Base-by-base conservation (phyloP, 2,797 vertebrate genomes). In the Gobio occitaniae region DNA sequence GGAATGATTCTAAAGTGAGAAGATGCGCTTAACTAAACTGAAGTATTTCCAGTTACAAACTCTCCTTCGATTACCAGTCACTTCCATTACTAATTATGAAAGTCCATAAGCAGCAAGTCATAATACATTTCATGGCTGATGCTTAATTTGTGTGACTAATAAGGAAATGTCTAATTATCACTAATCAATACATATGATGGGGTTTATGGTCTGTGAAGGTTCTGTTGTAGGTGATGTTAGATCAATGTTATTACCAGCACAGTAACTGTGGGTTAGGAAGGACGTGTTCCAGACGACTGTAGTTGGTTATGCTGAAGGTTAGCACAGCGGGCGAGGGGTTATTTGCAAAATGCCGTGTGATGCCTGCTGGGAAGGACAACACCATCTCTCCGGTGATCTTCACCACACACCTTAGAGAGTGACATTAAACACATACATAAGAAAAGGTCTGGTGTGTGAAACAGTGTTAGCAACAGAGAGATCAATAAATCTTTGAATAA, bases 351-450 rank as follows among this genome's bases (percentile, higher is more conserved):
- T 99, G 98, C 90, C 98, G 96, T 75, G 98, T 99, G 94, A 99
- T 99, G 91, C 98, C 98, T 0, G 98, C 97, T 0, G 98, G 98
- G 91, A 99, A 99, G 0, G 98, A 99, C 93, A 99, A 93, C 93
- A 99, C 98, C 97, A 99, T 99, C 96, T 99, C 98, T 93, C 98
- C 98, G 3, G 97, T 99, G 92, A 99, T 96, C 96, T 99, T 99
- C 92, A 99, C 97, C 36, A 97, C 98, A 89, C 98, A 99, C 93
- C 98, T 99, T 92, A 83, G 78, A 86, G 84, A 88, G 48, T 54
- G 52, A 87, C 69, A 89, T 36, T 41, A 65, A 3, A 72, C 68
- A 65, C 32, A 13, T 15, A 74, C 13, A 65, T 79, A 52, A 63
- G 70, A 32, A 19, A n/a, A 41, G 70, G 21, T 29, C 32, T 52